Percentiles rank a stretch among this genome's conserved stretches.
phyloP scores from a whole-genome alignment of 2,797 vertebrate species.

The Ispidina picta region DNA sequence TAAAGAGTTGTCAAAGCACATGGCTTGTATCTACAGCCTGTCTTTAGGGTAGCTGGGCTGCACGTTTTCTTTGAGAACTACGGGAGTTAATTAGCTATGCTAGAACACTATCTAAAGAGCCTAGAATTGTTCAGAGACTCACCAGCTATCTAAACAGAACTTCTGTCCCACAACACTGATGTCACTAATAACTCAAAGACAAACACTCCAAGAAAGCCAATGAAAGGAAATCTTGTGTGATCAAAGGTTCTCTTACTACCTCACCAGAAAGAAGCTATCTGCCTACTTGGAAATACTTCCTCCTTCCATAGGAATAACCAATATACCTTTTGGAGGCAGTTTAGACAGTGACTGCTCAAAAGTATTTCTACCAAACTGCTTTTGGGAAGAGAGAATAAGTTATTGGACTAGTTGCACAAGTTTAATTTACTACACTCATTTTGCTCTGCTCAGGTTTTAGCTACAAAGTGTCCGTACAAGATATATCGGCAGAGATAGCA shows the following conservation, averaged over 20 bases:
- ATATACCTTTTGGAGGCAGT: background rate
- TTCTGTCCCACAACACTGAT: background rate
- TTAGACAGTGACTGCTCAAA: conserved; percentile 5
- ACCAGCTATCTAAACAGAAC: background rate
- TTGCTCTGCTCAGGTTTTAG: conserved; percentile 3
- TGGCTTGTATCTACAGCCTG: background rate
- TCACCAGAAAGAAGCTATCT: background rate
- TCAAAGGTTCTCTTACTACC: background rate
- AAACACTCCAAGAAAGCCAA: conserved; percentile 14
- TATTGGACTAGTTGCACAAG: conserved; percentile 32
- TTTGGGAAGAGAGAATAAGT: conserved; percentile 48
- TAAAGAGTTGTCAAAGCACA: background rate
- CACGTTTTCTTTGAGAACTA: accelerated
- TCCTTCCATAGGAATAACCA: conserved; percentile 17
- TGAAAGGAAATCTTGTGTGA: background rate
- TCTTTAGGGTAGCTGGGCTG: background rate
- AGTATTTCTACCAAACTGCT: conserved; percentile 18
- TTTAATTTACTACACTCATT: conserved; percentile 42
- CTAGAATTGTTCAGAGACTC: background rate
- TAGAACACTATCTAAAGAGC: conserved; percentile 16
- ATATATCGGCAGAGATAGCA: conserved; percentile 59
- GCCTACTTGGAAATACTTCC: background rate
- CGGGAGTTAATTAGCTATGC: background rate
- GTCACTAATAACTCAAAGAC: background rate
- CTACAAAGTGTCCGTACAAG: conserved; percentile 55